phyloP scores from a whole-genome alignment of 2,113 vertebrate genomes.

The Tringa solitaria region DNA sequence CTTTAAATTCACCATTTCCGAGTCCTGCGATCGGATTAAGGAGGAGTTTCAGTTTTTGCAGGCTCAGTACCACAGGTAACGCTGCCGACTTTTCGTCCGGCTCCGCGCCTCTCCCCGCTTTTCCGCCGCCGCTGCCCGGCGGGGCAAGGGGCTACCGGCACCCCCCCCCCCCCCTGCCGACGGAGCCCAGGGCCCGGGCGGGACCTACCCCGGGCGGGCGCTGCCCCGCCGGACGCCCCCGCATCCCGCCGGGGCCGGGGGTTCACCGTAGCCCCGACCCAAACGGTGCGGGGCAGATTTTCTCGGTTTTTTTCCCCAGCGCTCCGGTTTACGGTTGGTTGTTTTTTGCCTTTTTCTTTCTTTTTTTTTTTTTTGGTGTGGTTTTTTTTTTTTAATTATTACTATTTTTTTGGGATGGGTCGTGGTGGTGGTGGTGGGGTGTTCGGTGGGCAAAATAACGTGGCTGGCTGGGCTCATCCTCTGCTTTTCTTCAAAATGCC shows the following conservation, averaged over 20 bases:
- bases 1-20: conserved; percentile 93
- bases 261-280: neutral
- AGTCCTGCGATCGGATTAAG: conserved; percentile 92
- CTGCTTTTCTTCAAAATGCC: conserved; percentile 16
- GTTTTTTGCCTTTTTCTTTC: no score
- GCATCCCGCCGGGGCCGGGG: neutral
- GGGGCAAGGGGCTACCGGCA: neutral
- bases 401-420: neutral
- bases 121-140: no score
- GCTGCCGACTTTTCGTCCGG: conserved; percentile 64
- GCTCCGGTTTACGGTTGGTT: neutral
- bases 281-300: neutral
- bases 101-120: conserved; percentile 25
- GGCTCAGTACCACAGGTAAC: conserved; percentile 96
- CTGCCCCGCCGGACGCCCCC: neutral
- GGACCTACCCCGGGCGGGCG: neutral
- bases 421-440: neutral
- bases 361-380: no score
- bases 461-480: neutral
- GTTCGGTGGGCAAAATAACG: neutral
- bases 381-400: neutral
- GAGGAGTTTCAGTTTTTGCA: conserved; percentile 94
- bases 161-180: no score
- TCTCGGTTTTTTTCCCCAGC: neutral
- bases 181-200: neutral